Evolutionary conservation across 64 coral and sea anemone genomes (phyloP).

Genomic region (Pachyseris speciosa): DNA sequence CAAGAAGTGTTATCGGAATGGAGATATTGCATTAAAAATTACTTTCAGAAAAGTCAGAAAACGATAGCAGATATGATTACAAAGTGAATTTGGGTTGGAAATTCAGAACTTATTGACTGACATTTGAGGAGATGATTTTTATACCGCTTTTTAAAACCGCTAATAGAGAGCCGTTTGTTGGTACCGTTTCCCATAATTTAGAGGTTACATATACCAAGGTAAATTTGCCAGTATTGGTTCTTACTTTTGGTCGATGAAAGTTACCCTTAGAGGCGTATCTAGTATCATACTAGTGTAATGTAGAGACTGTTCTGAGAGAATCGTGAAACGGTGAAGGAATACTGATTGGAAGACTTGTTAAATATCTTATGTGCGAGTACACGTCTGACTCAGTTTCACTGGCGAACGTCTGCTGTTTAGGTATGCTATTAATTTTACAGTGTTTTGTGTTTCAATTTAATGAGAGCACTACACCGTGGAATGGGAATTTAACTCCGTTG

Average conservation of each 20-base stretch:
- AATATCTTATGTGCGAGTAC: neutral
- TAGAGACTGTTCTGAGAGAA: constrained; percentile 6
- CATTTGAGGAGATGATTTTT: too few species aligned
- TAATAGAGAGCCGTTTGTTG: neutral
- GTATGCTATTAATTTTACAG: too few species aligned
- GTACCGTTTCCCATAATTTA: constrained; percentile 53
- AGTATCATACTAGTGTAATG: constrained; percentile 15
- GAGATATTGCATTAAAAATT: too few species aligned
- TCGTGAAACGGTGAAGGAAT: constrained; percentile 24
- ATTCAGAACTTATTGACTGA: constrained; percentile 19
- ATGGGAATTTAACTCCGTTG: too few species aligned
- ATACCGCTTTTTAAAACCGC: too few species aligned
- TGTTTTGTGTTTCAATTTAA: too few species aligned
- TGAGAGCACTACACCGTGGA: too few species aligned
- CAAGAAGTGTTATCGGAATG: too few species aligned
- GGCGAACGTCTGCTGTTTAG: too few species aligned
- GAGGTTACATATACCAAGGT: constrained; percentile 23
- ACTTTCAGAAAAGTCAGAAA: too few species aligned
- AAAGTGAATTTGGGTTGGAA: neutral
- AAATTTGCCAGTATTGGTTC: constrained; percentile 62
- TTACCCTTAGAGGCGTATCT: constrained; percentile 49
- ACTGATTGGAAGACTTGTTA: constrained; percentile 22
- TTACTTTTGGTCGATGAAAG: constrained; percentile 16
- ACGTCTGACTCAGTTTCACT: too few species aligned
- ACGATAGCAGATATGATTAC: neutral